A percentile compares a stretch with the other conserved stretches of the same genome.
Conservation (phyloP, 1,140 invertebrate species). For the Eciton burchellii region DNA sequence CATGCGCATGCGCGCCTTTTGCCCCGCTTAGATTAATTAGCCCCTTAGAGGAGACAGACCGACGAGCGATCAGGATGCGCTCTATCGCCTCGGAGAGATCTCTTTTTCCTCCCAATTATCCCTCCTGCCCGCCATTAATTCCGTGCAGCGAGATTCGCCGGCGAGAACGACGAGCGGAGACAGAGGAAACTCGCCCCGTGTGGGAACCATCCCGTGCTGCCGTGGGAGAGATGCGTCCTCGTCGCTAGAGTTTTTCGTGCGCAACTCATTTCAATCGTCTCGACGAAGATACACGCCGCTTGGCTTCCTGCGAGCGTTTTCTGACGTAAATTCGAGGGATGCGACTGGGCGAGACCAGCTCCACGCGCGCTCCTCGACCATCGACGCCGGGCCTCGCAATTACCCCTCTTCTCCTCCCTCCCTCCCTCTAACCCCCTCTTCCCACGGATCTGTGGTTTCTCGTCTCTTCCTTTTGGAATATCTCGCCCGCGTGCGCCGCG, state of each 20-base stretch:
- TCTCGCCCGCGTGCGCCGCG: not conserved
- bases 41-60: not conserved
- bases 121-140: not conserved
- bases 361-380: not conserved
- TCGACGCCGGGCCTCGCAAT: conserved; percentile 3
- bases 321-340: conserved; percentile 36
- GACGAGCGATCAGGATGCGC: not conserved
- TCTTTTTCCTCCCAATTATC: not conserved
- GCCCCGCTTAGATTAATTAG: not conserved
- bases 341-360: conserved; percentile 21
- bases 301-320: not conserved
- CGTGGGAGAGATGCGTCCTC: not conserved
- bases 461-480: conserved; percentile 3
- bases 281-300: too few relatives aligned
- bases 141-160: too few relatives aligned
- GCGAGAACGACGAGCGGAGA: not conserved
- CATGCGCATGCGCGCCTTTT: not conserved
- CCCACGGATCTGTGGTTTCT: conserved; percentile 13
- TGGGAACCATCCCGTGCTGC: too few relatives aligned
- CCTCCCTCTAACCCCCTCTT: too few relatives aligned
- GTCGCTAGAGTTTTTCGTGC: not conserved
- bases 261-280: not conserved
- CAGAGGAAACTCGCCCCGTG: not conserved
- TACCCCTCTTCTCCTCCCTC: conserved; percentile 31
- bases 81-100: not conserved